Percentiles rank a stretch among this genome's conserved stretches.
Conservation (phyloP, 2,797 vertebrate species). For the Phalloptychus januarius region DNA sequence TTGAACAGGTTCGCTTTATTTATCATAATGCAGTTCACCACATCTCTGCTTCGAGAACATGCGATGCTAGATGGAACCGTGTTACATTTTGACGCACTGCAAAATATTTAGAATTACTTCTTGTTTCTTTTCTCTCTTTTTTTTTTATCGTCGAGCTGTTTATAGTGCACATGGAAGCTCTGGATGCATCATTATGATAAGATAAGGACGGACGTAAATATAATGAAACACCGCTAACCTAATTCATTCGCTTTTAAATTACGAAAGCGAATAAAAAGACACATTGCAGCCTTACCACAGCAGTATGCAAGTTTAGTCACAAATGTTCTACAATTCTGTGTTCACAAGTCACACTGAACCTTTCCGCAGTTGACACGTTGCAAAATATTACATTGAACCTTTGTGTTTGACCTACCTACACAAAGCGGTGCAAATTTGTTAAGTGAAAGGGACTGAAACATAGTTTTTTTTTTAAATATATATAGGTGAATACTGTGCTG, state of each 20-base stretch:
- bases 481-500: not conserved
- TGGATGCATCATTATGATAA: not conserved
- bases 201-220: not conserved
- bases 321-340: not conserved
- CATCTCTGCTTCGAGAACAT: not conserved
- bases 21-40: not conserved
- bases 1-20: not conserved
- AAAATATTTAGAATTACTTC: too few species aligned
- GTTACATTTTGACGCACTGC: not conserved
- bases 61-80: not conserved
- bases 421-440: not conserved
- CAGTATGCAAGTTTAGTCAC: not conserved
- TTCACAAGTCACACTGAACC: not conserved
- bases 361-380: not conserved
- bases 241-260: too few species aligned
- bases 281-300: not conserved
- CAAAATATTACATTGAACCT: not conserved
- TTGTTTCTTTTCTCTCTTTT: too few species aligned
- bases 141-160: too few species aligned
- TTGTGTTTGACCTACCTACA: not conserved
- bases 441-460: not conserved
- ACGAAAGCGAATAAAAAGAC: not conserved
- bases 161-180: too few species aligned
- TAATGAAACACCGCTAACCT: too few species aligned
- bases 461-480: not conserved